phyloP scores from a whole-genome alignment of 2,113 vertebrate genomes.

The Pomatostomus ruficeps region DNA sequence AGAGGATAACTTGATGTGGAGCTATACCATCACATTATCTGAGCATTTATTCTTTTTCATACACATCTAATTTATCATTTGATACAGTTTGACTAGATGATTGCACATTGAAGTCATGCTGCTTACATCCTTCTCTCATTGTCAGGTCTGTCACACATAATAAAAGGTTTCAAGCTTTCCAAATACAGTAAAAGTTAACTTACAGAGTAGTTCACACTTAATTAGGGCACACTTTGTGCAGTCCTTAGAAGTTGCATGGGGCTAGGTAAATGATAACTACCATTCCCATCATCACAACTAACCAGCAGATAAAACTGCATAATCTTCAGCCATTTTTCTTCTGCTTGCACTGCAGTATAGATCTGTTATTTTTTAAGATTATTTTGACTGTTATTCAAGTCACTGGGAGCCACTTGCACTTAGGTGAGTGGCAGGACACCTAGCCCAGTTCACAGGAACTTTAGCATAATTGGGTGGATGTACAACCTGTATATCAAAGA shows the following conservation, averaged over 20 bases:
- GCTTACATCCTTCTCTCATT: neutral
- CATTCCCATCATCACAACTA: neutral
- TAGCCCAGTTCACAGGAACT: neutral
- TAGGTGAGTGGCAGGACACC: neutral
- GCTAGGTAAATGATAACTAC: neutral
- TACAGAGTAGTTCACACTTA: neutral
- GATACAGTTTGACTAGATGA: neutral
- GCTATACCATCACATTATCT: neutral
- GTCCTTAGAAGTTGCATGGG: neutral
- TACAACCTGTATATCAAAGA: neutral
- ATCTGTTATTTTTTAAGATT: neutral
- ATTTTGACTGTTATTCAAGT: neutral
- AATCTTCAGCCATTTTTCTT: neutral
- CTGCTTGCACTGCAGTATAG: neutral
- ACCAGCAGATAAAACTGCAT: neutral
- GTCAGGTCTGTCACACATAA: neutral
- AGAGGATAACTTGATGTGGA: neutral
- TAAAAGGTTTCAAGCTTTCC: neutral
- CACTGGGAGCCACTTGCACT: neutral
- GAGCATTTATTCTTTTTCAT: neutral
- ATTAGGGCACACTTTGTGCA: neutral
- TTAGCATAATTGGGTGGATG: neutral
- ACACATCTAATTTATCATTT: neutral
- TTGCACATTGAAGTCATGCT: neutral
- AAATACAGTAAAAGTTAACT: neutral